Evolutionary conservation across 2,797 vertebrate species (phyloP).

Genomic region (Pantherophis alleghaniensis): DNA sequence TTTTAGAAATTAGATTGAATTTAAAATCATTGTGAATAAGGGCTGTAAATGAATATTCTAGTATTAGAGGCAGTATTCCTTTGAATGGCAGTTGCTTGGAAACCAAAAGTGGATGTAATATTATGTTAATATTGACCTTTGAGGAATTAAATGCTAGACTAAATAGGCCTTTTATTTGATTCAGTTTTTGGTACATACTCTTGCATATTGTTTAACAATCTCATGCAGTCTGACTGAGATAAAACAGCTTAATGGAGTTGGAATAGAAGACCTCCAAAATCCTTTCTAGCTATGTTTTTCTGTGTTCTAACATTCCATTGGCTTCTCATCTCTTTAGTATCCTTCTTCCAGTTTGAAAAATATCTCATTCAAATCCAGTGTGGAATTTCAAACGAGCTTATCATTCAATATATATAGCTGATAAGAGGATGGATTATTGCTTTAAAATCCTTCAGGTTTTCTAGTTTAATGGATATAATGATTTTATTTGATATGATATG

Average conservation of each 20-base stretch:
- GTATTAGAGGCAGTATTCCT: background rate
- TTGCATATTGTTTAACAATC: slow-evolving; percentile 43
- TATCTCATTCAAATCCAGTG: background rate
- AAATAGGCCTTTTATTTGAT: background rate
- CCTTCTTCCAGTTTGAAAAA: background rate
- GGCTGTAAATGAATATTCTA: background rate
- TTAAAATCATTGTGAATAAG: background rate
- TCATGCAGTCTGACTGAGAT: background rate
- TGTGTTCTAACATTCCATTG: background rate
- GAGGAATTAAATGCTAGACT: background rate
- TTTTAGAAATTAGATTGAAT: background rate
- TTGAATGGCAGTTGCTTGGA: background rate
- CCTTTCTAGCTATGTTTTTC: background rate
- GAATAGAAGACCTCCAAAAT: background rate
- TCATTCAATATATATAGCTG: background rate
- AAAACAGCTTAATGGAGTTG: background rate
- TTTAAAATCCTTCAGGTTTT: background rate
- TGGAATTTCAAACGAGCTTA: background rate
- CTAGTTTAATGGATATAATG: background rate
- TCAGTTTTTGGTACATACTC: background rate
- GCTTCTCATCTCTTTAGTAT: background rate
- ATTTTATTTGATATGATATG: background rate
- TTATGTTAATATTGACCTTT: background rate
- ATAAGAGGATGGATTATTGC: background rate
- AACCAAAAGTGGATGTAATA: background rate